Percentiles rank a stretch among this genome's conserved stretches.
These are phyloP conservation scores for Muscicapa comitata DNA, from an alignment of 2,797 vertebrate genomes.

Conservation along the genomic window DNA sequence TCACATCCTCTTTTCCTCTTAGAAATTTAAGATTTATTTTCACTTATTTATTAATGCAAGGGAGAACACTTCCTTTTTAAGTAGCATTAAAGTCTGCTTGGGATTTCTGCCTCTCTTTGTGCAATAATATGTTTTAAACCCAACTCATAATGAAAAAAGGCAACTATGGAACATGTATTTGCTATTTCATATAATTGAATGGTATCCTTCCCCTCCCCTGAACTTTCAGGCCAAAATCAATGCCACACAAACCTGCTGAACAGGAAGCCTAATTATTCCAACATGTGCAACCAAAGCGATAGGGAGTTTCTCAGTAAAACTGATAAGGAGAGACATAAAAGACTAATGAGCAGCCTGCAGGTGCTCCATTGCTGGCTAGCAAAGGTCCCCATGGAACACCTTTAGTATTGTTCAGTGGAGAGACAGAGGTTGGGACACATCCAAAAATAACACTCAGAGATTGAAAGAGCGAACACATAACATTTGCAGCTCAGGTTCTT, in stretches of 20 bases:
- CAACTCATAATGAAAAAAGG: background rate
- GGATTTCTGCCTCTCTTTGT: background rate
- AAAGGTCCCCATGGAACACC: background rate
- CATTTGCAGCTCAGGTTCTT: background rate
- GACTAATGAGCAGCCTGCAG: background rate
- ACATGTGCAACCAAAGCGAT: conserved; percentile 3
- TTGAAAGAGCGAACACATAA: background rate
- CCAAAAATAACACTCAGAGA: conserved; percentile 12
- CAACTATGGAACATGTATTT: background rate
- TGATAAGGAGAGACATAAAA: conserved; percentile 50
- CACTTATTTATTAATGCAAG: background rate
- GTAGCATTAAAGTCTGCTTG: background rate
- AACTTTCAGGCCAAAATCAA: conserved; percentile 30
- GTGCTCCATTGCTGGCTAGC: background rate
- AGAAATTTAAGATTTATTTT: background rate
- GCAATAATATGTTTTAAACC: background rate
- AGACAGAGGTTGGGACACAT: background rate
- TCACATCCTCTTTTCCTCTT: background rate
- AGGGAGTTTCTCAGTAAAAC: conserved; percentile 44
- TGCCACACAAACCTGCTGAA: background rate
- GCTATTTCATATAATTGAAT: background rate
- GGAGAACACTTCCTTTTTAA: background rate
- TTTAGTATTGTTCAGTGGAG: background rate
- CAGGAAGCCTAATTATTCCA: conserved; percentile 47
- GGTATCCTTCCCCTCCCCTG: background rate